These are phyloP conservation scores for Platysternon megacephalum DNA, from an alignment of 2,113 vertebrate genomes.

Conservation along the genomic window DNA sequence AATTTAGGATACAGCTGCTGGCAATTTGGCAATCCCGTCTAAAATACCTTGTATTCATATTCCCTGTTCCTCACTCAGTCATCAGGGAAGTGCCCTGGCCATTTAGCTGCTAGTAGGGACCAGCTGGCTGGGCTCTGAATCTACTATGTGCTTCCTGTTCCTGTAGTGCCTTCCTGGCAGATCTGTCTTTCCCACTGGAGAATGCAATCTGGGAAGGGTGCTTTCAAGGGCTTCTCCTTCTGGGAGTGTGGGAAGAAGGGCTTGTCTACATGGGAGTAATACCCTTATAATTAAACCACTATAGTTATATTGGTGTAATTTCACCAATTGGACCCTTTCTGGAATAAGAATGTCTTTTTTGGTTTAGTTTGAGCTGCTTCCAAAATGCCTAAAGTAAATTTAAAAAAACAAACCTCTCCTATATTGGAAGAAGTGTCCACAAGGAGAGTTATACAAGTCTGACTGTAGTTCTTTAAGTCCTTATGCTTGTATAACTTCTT, in stretches of 20 bases:
- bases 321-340: conserved; percentile 24
- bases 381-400: background rate
- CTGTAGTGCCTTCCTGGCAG: background rate
- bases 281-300: background rate
- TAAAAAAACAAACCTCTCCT: background rate
- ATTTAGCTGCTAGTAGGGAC: background rate
- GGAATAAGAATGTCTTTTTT: background rate
- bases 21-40: background rate
- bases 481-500: background rate
- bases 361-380: background rate
- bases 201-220: too few species aligned
- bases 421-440: background rate
- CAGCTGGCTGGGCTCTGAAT: background rate
- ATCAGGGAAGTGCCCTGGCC: background rate
- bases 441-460: background rate
- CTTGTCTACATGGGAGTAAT: background rate
- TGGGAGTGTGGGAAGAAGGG: background rate
- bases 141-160: background rate
- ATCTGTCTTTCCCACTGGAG: background rate
- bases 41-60: background rate
- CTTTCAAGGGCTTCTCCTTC: background rate
- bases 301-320: conserved; percentile 7
- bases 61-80: background rate
- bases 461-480: background rate
- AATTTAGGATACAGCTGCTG: background rate